Evolutionary conservation across 2,113 vertebrate species (phyloP).

Genomic region (Strix uralensis): DNA sequence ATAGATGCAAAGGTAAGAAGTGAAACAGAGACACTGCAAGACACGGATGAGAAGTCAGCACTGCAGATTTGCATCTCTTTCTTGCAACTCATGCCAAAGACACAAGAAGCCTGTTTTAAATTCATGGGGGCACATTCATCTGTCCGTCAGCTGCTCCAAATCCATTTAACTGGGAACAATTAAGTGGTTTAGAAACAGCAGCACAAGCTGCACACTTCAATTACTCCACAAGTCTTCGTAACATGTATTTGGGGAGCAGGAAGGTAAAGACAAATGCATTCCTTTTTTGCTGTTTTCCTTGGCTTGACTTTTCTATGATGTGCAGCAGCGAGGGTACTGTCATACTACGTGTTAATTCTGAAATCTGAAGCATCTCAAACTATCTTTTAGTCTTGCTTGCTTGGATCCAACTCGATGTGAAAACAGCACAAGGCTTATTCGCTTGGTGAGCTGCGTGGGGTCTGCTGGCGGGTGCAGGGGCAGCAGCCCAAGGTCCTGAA

Average conservation of each 20-base stretch:
- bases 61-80: not conserved
- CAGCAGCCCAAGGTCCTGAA: not conserved
- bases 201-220: not conserved
- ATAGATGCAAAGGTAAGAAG: not conserved
- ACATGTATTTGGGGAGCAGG: not conserved
- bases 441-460: not conserved
- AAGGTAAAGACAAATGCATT: not conserved
- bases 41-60: not conserved
- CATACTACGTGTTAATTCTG: not conserved
- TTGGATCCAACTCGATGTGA: not conserved
- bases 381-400: not conserved
- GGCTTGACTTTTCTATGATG: not conserved
- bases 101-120: slow-evolving; percentile 36
- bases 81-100: not conserved
- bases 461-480: not conserved
- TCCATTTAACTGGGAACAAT: slow-evolving; percentile 44
- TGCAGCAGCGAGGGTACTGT: not conserved
- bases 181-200: not conserved
- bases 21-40: not conserved
- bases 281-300: not conserved
- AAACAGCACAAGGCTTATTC: rapidly evolving
- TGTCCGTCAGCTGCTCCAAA: slow-evolving; percentile 41
- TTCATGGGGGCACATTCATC: slow-evolving; percentile 35
- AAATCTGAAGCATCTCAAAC: not conserved
- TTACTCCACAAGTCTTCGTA: not conserved